phyloP scores from a whole-genome alignment of 2,888 invertebrate genomes.

The Hemicrepidius hirtus region DNA sequence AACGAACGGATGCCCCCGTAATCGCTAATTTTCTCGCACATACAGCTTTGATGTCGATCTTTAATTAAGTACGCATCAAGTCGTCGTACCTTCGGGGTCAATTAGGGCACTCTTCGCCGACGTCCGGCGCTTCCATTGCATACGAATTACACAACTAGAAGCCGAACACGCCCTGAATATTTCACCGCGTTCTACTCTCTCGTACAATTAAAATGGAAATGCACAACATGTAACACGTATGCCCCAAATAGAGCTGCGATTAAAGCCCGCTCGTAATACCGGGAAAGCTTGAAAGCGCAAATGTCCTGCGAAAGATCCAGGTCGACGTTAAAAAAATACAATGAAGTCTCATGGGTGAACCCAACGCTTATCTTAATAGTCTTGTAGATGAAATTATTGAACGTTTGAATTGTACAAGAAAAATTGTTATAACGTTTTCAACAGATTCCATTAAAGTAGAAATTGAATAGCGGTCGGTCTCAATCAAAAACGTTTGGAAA shows the following conservation, averaged over 20 bases:
- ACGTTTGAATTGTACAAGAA: too few species aligned
- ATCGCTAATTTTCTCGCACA: conserved; percentile 13
- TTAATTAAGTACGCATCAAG: conserved; percentile 20
- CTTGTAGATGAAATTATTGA: neutral
- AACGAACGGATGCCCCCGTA: conserved; percentile 15
- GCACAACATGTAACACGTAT: conserved; percentile 44
- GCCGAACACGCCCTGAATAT: conserved; percentile 38
- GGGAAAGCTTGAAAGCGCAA: conserved; percentile 14
- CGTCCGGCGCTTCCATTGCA: conserved; percentile 19
- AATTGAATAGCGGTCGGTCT: too few species aligned
- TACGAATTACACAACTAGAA: conserved; percentile 21
- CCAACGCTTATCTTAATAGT: conserved; percentile 4
- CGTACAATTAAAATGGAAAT: conserved; percentile 43
- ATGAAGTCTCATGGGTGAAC: conserved; percentile 1
- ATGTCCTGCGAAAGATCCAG: conserved; percentile 9
- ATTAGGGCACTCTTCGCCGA: conserved; percentile 10
- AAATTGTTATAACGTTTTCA: too few species aligned
- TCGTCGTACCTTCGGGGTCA: neutral
- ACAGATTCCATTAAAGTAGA: neutral
- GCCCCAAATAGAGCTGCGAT: conserved; percentile 38
- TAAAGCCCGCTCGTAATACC: conserved; percentile 27
- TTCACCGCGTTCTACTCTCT: conserved; percentile 29
- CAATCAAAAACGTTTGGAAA: too few species aligned
- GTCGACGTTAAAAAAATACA: conserved; percentile 18
- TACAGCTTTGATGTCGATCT: neutral